These are phyloP conservation scores for Sebastes elongatus DNA, from an alignment of 2,797 vertebrate genomes.

Conservation along the genomic window DNA sequence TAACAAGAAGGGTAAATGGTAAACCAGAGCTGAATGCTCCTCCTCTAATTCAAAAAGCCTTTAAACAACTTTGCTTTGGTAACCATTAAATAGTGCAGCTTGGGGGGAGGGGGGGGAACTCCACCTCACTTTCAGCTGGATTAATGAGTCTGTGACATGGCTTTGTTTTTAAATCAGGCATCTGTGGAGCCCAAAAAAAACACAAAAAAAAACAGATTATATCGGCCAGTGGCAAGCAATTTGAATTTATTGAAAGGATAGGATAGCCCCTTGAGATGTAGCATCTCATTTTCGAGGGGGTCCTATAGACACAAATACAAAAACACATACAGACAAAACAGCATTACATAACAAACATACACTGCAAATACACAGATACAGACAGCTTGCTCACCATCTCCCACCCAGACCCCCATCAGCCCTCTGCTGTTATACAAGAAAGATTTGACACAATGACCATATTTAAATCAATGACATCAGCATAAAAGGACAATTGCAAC, in stretches of 20 bases:
- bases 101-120: background rate
- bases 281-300: no score
- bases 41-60: slow-evolving; percentile 16
- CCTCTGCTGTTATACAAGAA: no score
- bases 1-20: slow-evolving; percentile 40
- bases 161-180: slow-evolving; percentile 42
- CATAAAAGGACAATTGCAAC: no score
- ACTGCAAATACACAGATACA: no score
- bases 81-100: slow-evolving; percentile 44
- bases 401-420: no score
- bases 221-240: background rate
- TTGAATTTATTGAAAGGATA: background rate
- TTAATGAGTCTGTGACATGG: slow-evolving; percentile 40
- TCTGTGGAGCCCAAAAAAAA: background rate
- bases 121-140: slow-evolving; percentile 14
- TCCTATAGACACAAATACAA: no score
- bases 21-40: slow-evolving; percentile 31
- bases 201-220: background rate
- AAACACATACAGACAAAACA: no score
- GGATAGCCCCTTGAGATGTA: no score
- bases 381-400: no score
- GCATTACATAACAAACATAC: no score
- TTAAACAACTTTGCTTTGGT: slow-evolving; percentile 37
- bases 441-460: no score
- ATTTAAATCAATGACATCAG: no score